These are phyloP conservation scores for Steinernema carpocapsae DNA, from an alignment of 2,888 invertebrate species.

Conservation along the genomic window DNA sequence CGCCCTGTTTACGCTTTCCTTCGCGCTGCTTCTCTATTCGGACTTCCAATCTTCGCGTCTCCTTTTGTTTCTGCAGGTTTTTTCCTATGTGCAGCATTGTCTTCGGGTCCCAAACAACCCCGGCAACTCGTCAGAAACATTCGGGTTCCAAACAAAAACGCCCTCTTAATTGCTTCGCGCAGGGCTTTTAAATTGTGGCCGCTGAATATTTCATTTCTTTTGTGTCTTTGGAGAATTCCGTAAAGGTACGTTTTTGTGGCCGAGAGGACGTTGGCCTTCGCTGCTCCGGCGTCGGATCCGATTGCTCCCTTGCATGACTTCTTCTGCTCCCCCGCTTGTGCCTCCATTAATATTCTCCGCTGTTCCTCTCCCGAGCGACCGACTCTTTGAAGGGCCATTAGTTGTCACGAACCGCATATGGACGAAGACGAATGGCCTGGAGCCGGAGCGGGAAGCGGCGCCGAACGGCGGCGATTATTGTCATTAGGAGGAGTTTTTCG, in stretches of 20 bases:
- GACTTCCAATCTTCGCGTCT: background rate
- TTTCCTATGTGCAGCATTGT: background rate
- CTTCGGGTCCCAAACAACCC: background rate
- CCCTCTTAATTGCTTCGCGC: constrained; percentile 30
- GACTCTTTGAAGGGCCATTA: constrained; percentile 14
- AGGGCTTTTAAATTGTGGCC: background rate
- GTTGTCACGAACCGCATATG: constrained; percentile 27
- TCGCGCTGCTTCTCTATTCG: too few species aligned
- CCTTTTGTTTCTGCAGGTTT: constrained; percentile 20
- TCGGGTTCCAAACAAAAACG: constrained; percentile 28
- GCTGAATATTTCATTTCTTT: constrained; percentile 17
- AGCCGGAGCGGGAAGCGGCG: constrained; percentile 17
- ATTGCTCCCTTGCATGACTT: constrained; percentile 4
- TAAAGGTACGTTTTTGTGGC: constrained; percentile 1
- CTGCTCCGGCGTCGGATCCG: background rate
- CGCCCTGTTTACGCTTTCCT: constrained; percentile 22
- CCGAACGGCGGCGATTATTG: constrained; percentile 32
- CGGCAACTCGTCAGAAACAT: background rate
- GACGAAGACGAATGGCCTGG: constrained; percentile 16
- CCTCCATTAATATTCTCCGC: background rate
- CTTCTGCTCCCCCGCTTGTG: background rate
- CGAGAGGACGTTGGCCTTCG: background rate
- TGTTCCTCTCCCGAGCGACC: constrained; percentile 22
- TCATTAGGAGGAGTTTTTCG: constrained; percentile 22
- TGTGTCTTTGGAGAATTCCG: constrained; percentile 20